Evolutionary conservation across 64 coral and sea anemone genomes (phyloP), one percentile per base, ranked within the genome.

Genomic region (Dendronephthya gigantea): DNA sequence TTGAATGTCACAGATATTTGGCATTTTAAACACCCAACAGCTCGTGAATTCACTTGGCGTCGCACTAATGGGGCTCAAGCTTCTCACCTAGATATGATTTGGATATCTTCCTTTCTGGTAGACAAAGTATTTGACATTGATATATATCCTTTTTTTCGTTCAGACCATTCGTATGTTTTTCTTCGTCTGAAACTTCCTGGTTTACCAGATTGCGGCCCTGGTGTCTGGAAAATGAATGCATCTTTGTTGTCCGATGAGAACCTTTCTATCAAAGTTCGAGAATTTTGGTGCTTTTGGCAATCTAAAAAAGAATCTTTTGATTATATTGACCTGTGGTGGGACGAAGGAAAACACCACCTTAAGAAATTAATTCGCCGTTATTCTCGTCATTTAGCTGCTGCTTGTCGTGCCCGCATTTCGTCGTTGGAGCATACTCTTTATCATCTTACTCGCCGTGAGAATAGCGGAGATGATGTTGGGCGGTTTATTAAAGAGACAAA

Each of bases 111-210:
- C 12, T 9, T 9, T 9, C 27, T 31, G 12, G 30, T 70, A 17
- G 9, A 10, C 27, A 70, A n/a, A 7, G n/a, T n/a, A n/a, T n/a
- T n/a, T n/a, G n/a, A n/a, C n/a, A 70, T n/a, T 9, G 66, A 70
- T 70, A 70, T 70, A 9, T 70, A 17, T 9, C 66, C 66, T 70
- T 70, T 70, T n/a, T 70, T 70, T n/a, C 66, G 66, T n/a, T 70
- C 66, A 17, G 66, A 70, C 27, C 66, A 70, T 31, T 10, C 66
- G 9, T 70, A 70, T n/a, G 23, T 70, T n/a, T 70, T 17, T 70
- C 19, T 70, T 22, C 19, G 27, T 17, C 27, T 70, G 19, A n/a
- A 70, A 9, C 66, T 31, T 70, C 66, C 66, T 70, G 9, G 12
- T 10, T 9, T 9, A 15, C 8, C 30, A 9, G 9, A 31, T 22